Conservation (phyloP, 2,888 invertebrate genomes). For the Trissonchulus sp. region DNA sequence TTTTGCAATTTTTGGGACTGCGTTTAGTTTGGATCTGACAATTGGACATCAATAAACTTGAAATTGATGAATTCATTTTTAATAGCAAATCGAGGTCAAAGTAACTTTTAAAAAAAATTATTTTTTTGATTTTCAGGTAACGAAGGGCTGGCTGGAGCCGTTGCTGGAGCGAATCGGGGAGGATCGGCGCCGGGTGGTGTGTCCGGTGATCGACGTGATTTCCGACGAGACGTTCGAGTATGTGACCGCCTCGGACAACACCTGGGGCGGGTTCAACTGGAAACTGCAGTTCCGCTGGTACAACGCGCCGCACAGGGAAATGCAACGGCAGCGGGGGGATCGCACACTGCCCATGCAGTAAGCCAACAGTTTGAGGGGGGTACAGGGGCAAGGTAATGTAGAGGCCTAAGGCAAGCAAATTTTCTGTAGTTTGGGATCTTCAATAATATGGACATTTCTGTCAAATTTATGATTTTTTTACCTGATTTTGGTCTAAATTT, state of each 20-base stretch:
- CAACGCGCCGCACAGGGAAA: conserved; percentile 91
- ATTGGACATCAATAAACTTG: too few relatives aligned
- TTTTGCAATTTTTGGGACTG: too few relatives aligned
- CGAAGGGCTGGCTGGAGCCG: conserved; percentile 95
- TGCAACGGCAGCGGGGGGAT: conserved; percentile 84
- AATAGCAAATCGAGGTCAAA: too few relatives aligned
- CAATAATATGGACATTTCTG: conserved; percentile 22
- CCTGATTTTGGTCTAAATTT: conserved; percentile 16
- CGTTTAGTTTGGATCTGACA: too few relatives aligned
- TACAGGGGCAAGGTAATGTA: background rate
- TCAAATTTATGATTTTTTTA: conserved; percentile 27
- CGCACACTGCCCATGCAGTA: conserved; percentile 76
- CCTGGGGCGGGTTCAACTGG: conserved; percentile 99
- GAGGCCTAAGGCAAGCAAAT: background rate
- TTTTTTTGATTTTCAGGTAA: too few relatives aligned
- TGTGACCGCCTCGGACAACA: conserved; percentile 96
- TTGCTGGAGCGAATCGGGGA: conserved; percentile 79
- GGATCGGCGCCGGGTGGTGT: conserved; percentile 83
- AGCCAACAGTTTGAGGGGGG: conserved; percentile 31
- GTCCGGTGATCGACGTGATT: conserved; percentile 97
- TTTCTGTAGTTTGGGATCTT: background rate
- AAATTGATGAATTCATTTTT: too few relatives aligned
- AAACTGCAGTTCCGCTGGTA: conserved; percentile 92
- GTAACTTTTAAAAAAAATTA: too few relatives aligned
- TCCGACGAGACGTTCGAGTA: conserved; percentile 98